phyloP scores from a whole-genome alignment of 2,797 vertebrate species.

The Sebastes trivittatus region DNA sequence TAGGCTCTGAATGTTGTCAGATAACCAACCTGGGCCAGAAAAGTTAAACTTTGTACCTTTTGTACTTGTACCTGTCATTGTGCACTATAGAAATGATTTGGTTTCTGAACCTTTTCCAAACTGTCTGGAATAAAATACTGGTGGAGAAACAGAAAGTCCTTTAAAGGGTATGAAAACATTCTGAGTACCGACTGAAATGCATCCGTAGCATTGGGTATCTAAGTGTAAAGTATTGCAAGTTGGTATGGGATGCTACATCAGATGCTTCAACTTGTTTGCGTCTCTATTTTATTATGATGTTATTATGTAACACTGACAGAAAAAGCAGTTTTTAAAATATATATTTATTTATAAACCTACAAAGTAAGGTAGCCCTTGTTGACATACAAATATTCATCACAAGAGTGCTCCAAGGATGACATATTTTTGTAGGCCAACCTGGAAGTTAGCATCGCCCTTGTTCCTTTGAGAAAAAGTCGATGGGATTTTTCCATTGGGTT shows the following conservation, averaged over 20 bases:
- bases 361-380: neutral
- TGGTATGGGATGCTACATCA: too few relatives aligned
- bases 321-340: neutral
- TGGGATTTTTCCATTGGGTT: too few relatives aligned
- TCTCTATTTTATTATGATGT: too few relatives aligned
- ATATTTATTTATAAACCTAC: neutral
- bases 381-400: neutral
- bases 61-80: neutral
- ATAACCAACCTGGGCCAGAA: neutral
- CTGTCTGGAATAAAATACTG: neutral
- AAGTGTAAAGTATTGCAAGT: too few relatives aligned
- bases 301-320: neutral
- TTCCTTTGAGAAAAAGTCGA: too few relatives aligned
- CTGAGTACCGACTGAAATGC: neutral
- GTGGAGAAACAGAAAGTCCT: neutral
- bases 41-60: neutral
- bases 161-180: neutral
- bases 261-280: neutral
- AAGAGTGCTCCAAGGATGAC: too few relatives aligned
- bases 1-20: neutral
- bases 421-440: too few relatives aligned
- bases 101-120: neutral
- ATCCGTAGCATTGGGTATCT: neutral
- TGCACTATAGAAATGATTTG: neutral
- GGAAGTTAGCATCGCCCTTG: too few relatives aligned